Percentiles rank a stretch among this genome's conserved stretches.
Conservation (phyloP, 2,113 vertebrate species). For the Entelurus aequoreus region DNA sequence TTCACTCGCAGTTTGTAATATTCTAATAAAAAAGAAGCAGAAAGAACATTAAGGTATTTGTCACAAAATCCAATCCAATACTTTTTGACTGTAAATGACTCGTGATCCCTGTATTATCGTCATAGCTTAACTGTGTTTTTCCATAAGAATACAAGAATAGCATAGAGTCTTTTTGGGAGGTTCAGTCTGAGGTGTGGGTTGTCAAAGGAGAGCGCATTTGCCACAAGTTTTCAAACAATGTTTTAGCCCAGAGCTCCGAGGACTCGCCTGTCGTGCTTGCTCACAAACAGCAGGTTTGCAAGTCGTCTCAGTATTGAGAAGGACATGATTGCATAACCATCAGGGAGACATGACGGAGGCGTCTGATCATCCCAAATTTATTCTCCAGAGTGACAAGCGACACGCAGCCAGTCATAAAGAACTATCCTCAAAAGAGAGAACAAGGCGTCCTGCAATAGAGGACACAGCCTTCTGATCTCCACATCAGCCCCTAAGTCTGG, state of each 20-base stretch:
- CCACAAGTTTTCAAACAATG: slow-evolving; percentile 1
- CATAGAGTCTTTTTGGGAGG: background rate
- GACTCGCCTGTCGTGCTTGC: slow-evolving; percentile 5
- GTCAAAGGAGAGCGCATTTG: background rate
- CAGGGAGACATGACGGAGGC: slow-evolving; percentile 7
- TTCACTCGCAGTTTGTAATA: background rate
- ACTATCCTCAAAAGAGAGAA: slow-evolving; percentile 7
- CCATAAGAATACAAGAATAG: background rate
- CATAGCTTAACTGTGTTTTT: background rate
- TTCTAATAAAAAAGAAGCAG: background rate
- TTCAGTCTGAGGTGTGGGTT: background rate
- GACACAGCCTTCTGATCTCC: slow-evolving; percentile 3
- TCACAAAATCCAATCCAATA: background rate
- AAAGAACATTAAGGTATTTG: background rate
- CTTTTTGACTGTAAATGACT: background rate
- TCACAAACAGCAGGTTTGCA: slow-evolving; percentile 10
- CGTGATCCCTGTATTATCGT: background rate
- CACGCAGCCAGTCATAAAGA: slow-evolving; percentile 6
- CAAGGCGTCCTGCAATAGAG: slow-evolving; percentile 7
- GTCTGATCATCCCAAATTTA: slow-evolving; percentile 10
- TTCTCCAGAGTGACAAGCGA: slow-evolving; percentile 8
- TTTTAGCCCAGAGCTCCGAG: slow-evolving; percentile 6
- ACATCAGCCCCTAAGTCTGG: background rate
- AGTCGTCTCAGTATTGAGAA: slow-evolving; percentile 2
- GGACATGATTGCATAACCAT: slow-evolving; percentile 7